Conservation (phyloP, 2,113 vertebrate genomes). For the Prunella fulvescens region DNA sequence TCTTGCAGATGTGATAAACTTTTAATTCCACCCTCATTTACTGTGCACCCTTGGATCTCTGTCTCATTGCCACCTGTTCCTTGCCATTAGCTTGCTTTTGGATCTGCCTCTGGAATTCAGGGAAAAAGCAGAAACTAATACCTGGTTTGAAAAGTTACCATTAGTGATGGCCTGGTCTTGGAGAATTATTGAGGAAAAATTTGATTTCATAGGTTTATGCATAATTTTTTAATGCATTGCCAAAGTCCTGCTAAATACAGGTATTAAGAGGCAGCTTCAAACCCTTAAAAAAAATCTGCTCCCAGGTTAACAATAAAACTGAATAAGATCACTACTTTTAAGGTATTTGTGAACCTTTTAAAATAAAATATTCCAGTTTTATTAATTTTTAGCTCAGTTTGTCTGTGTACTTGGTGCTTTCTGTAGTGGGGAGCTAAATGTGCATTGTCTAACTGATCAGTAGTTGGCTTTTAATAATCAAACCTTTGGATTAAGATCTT, state of each 20-base stretch:
- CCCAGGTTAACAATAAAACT: neutral
- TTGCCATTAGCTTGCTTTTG: neutral
- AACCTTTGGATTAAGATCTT: slow-evolving; percentile 16
- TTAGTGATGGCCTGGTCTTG: neutral
- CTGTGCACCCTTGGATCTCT: neutral
- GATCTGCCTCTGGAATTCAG: neutral
- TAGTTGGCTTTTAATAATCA: neutral
- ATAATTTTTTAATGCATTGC: neutral
- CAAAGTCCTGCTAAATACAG: neutral
- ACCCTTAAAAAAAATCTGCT: neutral
- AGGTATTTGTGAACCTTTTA: neutral
- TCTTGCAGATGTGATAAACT: neutral
- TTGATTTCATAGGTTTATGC: neutral
- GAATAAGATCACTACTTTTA: neutral
- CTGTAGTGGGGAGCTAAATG: neutral
- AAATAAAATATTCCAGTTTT: neutral
- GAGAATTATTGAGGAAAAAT: neutral
- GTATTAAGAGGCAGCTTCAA: neutral
- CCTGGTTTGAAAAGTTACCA: neutral
- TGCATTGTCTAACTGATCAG: neutral
- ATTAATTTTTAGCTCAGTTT: neutral
- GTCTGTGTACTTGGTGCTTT: neutral
- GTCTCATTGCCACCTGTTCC: neutral
- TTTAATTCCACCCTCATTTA: neutral
- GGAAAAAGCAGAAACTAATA: neutral